Evolutionary conservation across 2,113 vertebrate species (phyloP).

Genomic region (Leptobrachium leishanense): DNA sequence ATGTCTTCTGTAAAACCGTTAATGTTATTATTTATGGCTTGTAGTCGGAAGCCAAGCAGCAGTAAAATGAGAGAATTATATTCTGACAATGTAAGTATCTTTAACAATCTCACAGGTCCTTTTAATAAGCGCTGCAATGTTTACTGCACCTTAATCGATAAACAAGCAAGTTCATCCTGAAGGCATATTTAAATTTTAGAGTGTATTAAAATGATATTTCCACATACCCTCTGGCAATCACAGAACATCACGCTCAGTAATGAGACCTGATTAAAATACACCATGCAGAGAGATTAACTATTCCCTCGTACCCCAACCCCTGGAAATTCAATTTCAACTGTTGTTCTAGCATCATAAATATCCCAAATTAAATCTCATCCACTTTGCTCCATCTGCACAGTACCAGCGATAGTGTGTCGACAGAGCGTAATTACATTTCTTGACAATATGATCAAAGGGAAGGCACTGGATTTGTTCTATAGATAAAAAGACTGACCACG

Average conservation of each 20-base stretch:
- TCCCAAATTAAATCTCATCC: slow-evolving; percentile 32
- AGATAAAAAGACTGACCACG: slow-evolving; percentile 13
- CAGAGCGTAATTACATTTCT: slow-evolving; percentile 17
- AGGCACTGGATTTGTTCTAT: slow-evolving; percentile 15
- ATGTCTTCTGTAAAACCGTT: too few species aligned
- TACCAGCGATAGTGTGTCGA: slow-evolving; percentile 7
- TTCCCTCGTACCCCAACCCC: neutral
- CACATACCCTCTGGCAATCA: slow-evolving; percentile 34
- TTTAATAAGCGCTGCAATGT: slow-evolving; percentile 6
- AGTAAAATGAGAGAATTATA: too few species aligned
- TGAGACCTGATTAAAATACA: slow-evolving; percentile 34
- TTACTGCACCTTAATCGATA: neutral
- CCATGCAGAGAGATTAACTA: slow-evolving; percentile 11
- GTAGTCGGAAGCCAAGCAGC: neutral
- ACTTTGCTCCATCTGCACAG: slow-evolving; percentile 35
- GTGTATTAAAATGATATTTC: slow-evolving; percentile 49
- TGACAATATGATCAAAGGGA: slow-evolving; percentile 2
- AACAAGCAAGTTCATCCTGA: slow-evolving; percentile 12
- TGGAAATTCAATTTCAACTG: slow-evolving; percentile 32
- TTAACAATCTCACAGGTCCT: neutral
- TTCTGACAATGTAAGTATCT: too few species aligned
- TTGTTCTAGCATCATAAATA: slow-evolving; percentile 35
- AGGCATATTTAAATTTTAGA: slow-evolving; percentile 14
- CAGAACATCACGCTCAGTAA: neutral
- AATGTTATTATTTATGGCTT: neutral